Evolutionary conservation across 2,113 vertebrate genomes (phyloP), one percentile per base, ranked within the genome.

Genomic region (Corydoras sp.): DNA sequence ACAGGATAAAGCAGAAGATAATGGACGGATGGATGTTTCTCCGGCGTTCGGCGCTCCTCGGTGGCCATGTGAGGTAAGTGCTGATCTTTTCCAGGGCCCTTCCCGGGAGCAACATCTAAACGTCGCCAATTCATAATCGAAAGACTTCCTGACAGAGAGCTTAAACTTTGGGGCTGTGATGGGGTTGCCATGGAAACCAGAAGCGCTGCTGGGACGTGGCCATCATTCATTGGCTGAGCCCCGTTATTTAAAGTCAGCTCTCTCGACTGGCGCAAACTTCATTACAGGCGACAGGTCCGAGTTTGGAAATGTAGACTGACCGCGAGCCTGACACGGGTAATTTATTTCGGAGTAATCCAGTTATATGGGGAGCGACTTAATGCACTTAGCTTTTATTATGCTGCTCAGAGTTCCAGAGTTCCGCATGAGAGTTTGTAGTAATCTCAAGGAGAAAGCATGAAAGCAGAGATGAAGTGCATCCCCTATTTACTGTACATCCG

Each of bases 261-360:
- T 76, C 72, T 63, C 69, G 69, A 80, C 77, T 70, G 76, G 77
- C 72, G 62, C 76, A 80, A 81, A 81, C 80, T 78, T 81, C 78
- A 81, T 81, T 78, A 76, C 29, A 64, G 67, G 68, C 72, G 81
- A 77, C 79, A 79, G 76, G 77, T 67, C 78, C 68, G 77, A 76
- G 74, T 75, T 73, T 83, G 78, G 80, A 80, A 74, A 80, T 29
- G 65, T 76, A 73, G 74, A 35, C 74, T 68, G 72, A 61, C 76
- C 59, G 69, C 77, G 72, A 78, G 72, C 76, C 59, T 81, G 80
- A 83, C 72, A 64, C 68, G 77, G 35, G 63, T 73, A 81, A 77
- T 88, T 89, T 87, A 85, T 87, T 80, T 83, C 76, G 82, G 80
- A 72, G 66, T 70, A 75, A 85, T 81, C 73, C 81, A 85, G 84